Conservation (phyloP, 2,797 vertebrate species). For the Spheniscus humboldti region DNA sequence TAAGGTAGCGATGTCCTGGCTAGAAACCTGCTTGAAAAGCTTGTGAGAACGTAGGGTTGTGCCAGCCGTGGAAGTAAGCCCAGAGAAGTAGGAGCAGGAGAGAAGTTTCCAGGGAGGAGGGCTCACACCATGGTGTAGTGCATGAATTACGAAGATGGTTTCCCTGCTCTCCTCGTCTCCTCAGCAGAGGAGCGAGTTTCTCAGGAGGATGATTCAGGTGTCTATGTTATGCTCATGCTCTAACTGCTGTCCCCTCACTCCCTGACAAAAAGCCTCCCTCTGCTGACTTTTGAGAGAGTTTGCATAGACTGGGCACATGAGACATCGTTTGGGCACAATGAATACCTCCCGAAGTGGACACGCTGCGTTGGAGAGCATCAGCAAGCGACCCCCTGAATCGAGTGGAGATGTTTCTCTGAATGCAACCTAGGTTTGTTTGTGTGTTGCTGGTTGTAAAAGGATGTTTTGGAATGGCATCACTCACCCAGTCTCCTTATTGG, state of each 20-base stretch:
- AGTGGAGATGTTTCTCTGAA: background rate
- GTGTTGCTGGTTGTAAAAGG: background rate
- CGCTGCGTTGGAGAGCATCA: background rate
- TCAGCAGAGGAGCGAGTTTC: background rate
- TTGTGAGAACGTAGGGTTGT: background rate
- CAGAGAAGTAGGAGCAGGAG: background rate
- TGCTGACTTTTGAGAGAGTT: background rate
- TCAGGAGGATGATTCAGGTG: background rate
- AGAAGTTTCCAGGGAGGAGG: background rate
- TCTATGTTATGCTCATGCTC: background rate
- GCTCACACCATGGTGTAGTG: background rate
- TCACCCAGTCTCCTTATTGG: background rate
- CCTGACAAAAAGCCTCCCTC: background rate
- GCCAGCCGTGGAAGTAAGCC: background rate
- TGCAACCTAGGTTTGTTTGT: background rate
- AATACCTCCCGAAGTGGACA: background rate
- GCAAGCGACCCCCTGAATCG: accelerated
- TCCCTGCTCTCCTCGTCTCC: background rate
- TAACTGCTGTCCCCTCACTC: background rate
- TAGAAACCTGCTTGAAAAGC: background rate
- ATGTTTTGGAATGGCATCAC: background rate
- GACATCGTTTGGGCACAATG: background rate
- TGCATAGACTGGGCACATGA: background rate
- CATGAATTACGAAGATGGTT: background rate
- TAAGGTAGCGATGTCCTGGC: background rate